Percentiles rank a stretch among this genome's conserved stretches.
phyloP scores from a whole-genome alignment of 37 sponge, comb jelly and placozoan species.

The Crambe crambe region DNA sequence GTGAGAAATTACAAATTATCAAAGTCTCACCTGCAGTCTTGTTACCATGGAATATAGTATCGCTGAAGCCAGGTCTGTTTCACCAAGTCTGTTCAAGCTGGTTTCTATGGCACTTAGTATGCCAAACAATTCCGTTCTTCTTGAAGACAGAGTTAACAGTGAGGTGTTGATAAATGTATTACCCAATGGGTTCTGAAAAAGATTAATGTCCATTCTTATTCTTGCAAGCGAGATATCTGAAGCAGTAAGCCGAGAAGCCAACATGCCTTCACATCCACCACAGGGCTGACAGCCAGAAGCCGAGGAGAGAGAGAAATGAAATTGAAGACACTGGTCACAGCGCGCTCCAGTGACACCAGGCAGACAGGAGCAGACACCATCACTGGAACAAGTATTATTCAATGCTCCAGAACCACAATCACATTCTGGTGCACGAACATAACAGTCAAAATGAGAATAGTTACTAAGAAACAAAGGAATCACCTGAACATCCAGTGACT shows the following conservation, averaged over 20 bases:
- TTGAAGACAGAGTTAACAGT: not conserved
- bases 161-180: not conserved
- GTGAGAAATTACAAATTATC: no score
- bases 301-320: conserved; percentile 20
- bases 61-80: no score
- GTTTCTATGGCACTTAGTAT: not conserved
- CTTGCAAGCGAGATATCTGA: not conserved
- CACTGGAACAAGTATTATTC: conserved; percentile 17
- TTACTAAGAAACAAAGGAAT: no score
- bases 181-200: not conserved
- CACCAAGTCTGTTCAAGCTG: not conserved
- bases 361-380: conserved; percentile 59
- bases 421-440: conserved; percentile 31
- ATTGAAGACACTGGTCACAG: conserved; percentile 61
- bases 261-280: conserved; percentile 30
- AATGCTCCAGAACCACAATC: conserved; percentile 36
- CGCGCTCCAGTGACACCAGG: conserved; percentile 45
- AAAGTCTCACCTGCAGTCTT: no score
- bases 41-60: no score
- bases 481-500: conserved; percentile 15
- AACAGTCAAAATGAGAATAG: not conserved
- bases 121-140: no score
- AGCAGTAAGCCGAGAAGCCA: not conserved
- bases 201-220: not conserved
- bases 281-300: conserved; percentile 54